Evolutionary conservation across 1,140 invertebrate genomes (phyloP), one percentile per base, ranked within the genome.

Genomic region (Pseudomyrmex concolor): DNA sequence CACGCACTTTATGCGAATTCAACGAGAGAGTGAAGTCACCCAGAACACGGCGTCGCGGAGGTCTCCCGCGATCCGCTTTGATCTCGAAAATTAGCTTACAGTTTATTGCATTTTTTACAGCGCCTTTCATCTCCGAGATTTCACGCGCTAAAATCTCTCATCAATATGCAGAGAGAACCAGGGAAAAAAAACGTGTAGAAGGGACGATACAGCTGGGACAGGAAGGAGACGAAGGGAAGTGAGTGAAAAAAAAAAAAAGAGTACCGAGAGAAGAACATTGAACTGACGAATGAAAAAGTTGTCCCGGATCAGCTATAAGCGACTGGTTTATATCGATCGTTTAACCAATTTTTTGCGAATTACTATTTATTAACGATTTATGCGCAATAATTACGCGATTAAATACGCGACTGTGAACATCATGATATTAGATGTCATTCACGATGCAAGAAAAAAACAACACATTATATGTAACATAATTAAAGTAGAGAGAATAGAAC

Each of bases 91-190:
- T 89, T 87, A 87, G 88, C 88, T 89, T 84, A 89, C 63, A 73
- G 85, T 85, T 89, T 89, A 89, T 89, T 89, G 88, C 78, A 85
- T 89, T 89, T 89, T 87, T 84, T 85, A 86, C 83, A 60, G 22
- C 83, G 87, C 86, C 86, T 88, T 88, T 88, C 86, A 88, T 88
- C 86, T 88, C 59, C 72, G 48, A 80, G 70, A 84, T 85, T 80
- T 87, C 76, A 62, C 86, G 83, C 86, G 87, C 83, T 84, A 82
- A 88, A 85, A 88, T 84, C 76, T 78, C 87, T 90, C 89, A 90
- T 90, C 87, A 90, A 89, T 89, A 90, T 90, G 88, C 89, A 87
- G 73, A 82, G 54, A 70, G 86, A 59, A 81, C 17, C 68, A 55
- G 50, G 64, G 50, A 51, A 74, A 68, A 57, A 83, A 86, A 85